Evolutionary conservation across 2,797 vertebrate genomes (phyloP).

Genomic region (Sebastes matsubarae): DNA sequence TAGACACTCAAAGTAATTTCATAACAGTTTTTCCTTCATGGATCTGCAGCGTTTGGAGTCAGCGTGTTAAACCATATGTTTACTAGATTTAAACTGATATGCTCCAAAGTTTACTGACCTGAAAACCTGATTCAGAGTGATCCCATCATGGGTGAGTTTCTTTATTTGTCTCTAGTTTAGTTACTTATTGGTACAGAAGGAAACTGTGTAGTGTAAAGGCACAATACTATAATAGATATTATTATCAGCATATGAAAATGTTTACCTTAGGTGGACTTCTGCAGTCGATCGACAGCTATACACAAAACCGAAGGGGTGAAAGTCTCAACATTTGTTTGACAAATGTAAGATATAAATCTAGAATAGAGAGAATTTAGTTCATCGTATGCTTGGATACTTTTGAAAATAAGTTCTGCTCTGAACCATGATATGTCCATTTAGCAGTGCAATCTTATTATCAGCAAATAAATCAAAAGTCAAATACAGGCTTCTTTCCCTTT

Average conservation of each 20-base stretch:
- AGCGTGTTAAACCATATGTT: background rate
- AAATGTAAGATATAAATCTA: background rate
- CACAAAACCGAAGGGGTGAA: background rate
- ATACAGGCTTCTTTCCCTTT: background rate
- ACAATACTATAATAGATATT: background rate
- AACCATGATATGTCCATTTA: background rate
- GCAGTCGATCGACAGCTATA: background rate
- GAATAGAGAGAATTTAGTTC: background rate
- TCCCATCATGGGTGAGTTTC: constrained; percentile 60
- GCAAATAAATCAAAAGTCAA: background rate
- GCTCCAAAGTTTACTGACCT: constrained; percentile 2
- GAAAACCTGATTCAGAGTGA: constrained; percentile 15
- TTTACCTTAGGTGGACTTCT: background rate
- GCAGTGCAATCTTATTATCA: background rate
- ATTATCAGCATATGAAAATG: background rate
- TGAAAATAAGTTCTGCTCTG: background rate
- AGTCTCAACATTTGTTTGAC: background rate
- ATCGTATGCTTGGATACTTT: background rate
- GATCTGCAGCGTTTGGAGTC: background rate
- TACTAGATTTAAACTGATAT: background rate
- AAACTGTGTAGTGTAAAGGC: background rate
- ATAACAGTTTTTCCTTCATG: background rate
- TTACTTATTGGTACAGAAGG: background rate
- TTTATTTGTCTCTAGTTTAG: background rate
- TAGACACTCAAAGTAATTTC: background rate